Percentiles rank a stretch among this genome's conserved stretches.
phyloP scores from a whole-genome alignment of 2,797 vertebrate species.

The Crypturellus tataupa region DNA sequence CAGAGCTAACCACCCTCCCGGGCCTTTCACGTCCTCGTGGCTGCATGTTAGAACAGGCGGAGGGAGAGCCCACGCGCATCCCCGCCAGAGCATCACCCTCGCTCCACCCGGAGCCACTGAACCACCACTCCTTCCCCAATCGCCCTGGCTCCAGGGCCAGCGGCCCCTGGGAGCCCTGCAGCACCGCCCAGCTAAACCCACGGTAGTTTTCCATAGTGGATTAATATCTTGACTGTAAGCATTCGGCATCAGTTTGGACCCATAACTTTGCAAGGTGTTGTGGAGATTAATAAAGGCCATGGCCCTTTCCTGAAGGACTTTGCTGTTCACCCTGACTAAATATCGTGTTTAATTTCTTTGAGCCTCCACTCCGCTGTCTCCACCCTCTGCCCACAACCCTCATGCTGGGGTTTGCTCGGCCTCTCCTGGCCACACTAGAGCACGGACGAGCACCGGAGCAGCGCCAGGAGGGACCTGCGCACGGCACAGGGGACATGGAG shows the following conservation, averaged over 20 bases:
- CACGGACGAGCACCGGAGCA: too few species aligned
- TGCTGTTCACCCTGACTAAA: background rate
- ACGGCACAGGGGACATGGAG: too few species aligned
- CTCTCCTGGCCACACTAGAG: too few species aligned
- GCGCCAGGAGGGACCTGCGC: too few species aligned
- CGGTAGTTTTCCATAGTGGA: background rate
- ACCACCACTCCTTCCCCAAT: background rate
- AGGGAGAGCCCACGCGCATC: background rate
- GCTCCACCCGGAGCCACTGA: background rate
- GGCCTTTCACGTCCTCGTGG: background rate
- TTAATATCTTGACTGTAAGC: background rate
- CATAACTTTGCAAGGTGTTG: background rate
- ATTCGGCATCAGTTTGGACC: background rate
- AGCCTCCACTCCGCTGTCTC: background rate
- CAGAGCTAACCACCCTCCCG: background rate
- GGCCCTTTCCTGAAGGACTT: background rate
- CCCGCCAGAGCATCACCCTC: background rate
- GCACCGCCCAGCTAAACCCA: background rate
- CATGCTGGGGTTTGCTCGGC: rapidly evolving
- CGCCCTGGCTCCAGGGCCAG: too few species aligned
- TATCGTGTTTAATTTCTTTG: background rate
- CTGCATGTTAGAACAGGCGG: background rate
- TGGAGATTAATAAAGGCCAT: background rate
- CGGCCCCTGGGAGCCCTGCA: too few species aligned
- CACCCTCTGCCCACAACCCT: background rate